Percentiles rank a stretch among this genome's conserved stretches.
These are phyloP conservation scores for Zapus hudsonius DNA, from an alignment of 2,113 vertebrate species.

Conservation along the genomic window DNA sequence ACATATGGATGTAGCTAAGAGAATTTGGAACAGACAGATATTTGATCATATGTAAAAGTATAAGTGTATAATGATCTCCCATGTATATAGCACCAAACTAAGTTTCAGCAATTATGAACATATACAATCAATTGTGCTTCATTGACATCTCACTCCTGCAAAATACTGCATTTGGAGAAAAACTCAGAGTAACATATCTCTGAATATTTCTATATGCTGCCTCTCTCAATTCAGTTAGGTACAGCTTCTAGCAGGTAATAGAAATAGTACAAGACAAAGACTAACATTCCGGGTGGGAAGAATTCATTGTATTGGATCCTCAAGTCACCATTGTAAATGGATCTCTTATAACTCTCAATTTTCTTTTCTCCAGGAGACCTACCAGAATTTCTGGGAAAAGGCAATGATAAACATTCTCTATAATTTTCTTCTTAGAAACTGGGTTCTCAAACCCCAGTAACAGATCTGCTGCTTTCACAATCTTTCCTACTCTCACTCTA, in stretches of 20 bases:
- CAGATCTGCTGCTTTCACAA: conserved; percentile 38
- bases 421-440: conserved; percentile 38
- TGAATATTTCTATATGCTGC: conserved; percentile 49
- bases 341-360: conserved; percentile 21
- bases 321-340: background rate
- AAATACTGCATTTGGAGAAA: conserved; percentile 51
- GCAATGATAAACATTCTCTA: conserved; percentile 19
- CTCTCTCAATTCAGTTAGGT: conserved; percentile 17
- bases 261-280: background rate
- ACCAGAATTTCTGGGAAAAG: conserved; percentile 20
- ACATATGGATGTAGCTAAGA: conserved; percentile 43
- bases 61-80: conserved; percentile 21
- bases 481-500: conserved; percentile 7
- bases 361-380: conserved; percentile 17
- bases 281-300: background rate
- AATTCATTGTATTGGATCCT: background rate
- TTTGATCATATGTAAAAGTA: conserved; percentile 40
- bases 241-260: background rate
- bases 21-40: conserved; percentile 27
- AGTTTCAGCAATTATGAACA: conserved; percentile 38
- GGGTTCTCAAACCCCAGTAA: conserved; percentile 23
- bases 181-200: conserved; percentile 29
- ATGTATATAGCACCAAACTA: conserved; percentile 38
- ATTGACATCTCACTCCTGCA: background rate
- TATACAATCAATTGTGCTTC: conserved; percentile 30